Percentiles rank a stretch among this genome's conserved stretches.
Conservation (phyloP, 1,140 invertebrate species). For the Anagrus nilaparvatae region DNA sequence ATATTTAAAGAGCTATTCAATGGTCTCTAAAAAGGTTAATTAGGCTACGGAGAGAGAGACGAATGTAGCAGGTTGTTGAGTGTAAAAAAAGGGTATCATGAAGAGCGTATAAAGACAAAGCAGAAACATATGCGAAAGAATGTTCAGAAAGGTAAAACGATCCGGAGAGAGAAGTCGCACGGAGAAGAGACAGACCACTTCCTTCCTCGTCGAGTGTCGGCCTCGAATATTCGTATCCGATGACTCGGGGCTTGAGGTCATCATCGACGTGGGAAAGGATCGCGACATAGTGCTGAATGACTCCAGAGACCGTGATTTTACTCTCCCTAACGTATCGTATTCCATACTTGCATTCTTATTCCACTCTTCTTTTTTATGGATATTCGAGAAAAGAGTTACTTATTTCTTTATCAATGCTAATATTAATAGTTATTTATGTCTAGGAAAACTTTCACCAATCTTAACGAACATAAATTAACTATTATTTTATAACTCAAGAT, state of each 20-base stretch:
- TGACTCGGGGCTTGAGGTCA: slow-evolving; percentile 42
- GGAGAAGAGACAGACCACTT: slow-evolving; percentile 37
- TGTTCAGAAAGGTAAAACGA: not conserved
- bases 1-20: no score
- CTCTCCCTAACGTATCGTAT: slow-evolving; percentile 11
- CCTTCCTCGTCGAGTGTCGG: slow-evolving; percentile 32
- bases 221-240: slow-evolving; percentile 30
- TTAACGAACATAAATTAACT: no score
- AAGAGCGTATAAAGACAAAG: not conserved
- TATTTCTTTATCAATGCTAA: no score
- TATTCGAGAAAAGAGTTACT: no score
- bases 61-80: not conserved
- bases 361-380: slow-evolving; percentile 17
- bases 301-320: not conserved
- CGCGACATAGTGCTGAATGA: slow-evolving; percentile 13
- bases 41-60: no score
- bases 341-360: slow-evolving; percentile 14
- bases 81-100: not conserved
- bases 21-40: no score
- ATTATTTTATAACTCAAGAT: no score
- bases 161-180: slow-evolving; percentile 36
- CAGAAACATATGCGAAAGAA: not conserved
- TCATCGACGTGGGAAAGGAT: slow-evolving; percentile 42
- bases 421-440: no score
- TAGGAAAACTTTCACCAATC: no score